Percentiles rank a stretch among this genome's conserved stretches.
Conservation (phyloP, 2,113 vertebrate genomes). For the Nerophis ophidion region DNA sequence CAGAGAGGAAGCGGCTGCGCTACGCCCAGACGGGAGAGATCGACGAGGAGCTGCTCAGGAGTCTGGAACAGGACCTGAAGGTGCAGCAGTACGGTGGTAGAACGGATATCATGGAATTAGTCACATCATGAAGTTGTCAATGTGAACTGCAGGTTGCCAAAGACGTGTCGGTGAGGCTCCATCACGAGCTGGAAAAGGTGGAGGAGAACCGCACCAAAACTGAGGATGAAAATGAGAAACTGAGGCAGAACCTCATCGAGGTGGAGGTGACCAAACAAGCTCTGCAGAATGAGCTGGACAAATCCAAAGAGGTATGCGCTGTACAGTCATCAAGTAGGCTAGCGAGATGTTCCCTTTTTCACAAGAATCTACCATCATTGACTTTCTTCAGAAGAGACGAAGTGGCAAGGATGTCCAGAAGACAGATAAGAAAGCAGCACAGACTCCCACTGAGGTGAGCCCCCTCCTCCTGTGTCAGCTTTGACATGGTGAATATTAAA, state of each 20-base stretch:
- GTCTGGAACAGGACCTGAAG: constrained; percentile 97
- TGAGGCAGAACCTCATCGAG: constrained; percentile 91
- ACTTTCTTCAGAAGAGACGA: constrained; percentile 81
- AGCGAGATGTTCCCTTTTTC: not conserved
- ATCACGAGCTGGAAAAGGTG: constrained; percentile 94
- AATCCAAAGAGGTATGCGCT: constrained; percentile 82
- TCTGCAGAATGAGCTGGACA: constrained; percentile 91
- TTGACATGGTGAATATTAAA: not conserved
- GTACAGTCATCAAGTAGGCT: not conserved
- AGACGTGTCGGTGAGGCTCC: constrained; percentile 94
- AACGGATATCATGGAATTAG: not conserved
- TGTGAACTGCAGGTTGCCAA: constrained; percentile 83
- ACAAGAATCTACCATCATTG: not conserved
- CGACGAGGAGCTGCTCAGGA: constrained; percentile 89
- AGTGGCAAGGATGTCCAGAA: constrained; percentile 91
- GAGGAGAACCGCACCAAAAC: constrained; percentile 94
- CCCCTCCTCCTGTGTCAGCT: not conserved
- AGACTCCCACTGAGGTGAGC: constrained; percentile 85
- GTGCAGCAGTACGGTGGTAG: constrained; percentile 50
- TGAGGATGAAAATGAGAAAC: constrained; percentile 93
- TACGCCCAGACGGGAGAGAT: constrained; percentile 90
- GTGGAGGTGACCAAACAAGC: constrained; percentile 94
- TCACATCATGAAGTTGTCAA: not conserved
- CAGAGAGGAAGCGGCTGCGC: constrained; percentile 88
- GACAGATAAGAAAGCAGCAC: constrained; percentile 83